Evolutionary conservation across 2,888 invertebrate genomes (phyloP), one percentile per base, ranked within the genome.

Genomic region (Sturmia bella): DNA sequence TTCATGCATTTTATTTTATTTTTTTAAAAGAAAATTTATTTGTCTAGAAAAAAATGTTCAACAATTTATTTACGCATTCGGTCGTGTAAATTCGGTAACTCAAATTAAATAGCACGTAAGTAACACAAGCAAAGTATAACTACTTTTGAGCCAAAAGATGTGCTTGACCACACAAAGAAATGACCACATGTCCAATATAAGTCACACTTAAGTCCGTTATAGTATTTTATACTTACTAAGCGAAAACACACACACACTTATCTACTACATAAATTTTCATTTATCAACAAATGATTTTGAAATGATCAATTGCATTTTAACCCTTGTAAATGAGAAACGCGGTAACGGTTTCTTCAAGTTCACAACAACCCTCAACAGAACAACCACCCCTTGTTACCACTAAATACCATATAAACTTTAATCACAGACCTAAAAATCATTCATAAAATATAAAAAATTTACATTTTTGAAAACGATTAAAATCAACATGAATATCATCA

Each of bases 271-370:
- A 45, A 5, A 17, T 21, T 2, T 19, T 21, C 19, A 21, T 21
- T 50, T 11, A 19, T 32, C 45, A 64, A 56, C 32, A 78, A 82
- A 77, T 48, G 77, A 59, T 66, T 77, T 77, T 57, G 59, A 77
- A 77, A 66, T 70, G 24, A 82, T 78, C 70, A 75, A 78, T 78
- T 66, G 68, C 59, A 66, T 61, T 64, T 68, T 70, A 74, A 70
- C 64, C 54, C 69, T 19, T 54, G 15, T 12, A 43, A 56, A 11
- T 19, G 4, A 19, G 7, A 24, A 37, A n/a, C 12, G 41, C 3
- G 17, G 7, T 24, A 11, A 37, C 6, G 54, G 15, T 7, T 19
- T 24, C 24, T 32, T 32, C 9, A 43, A 54, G 11, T 64, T 50
- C 9, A 9, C 2, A 74, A 59, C 59, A 64, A 74, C 64, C 80